These are phyloP conservation scores for Tetranychus truncatus DNA, from an alignment of 2,888 invertebrate species.

Conservation along the genomic window DNA sequence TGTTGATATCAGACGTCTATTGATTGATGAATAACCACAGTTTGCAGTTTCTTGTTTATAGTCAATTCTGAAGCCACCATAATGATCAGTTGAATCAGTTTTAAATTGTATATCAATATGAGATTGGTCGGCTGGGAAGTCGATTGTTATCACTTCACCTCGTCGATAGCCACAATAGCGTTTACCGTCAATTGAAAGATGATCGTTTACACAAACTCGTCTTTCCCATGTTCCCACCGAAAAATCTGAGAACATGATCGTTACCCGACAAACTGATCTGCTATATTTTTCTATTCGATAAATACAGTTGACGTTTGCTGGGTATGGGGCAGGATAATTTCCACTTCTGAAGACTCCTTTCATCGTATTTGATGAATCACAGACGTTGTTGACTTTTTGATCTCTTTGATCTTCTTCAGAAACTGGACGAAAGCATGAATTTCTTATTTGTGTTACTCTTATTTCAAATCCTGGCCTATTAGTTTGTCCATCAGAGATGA, in stretches of 20 bases:
- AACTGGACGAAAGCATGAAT: slow-evolving; percentile 25
- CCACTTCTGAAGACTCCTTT: slow-evolving; percentile 22
- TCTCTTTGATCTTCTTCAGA: slow-evolving; percentile 11
- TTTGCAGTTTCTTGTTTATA: slow-evolving; percentile 22
- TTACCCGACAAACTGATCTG: not conserved
- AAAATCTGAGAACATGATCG: slow-evolving; percentile 24
- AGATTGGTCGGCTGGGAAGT: slow-evolving; percentile 22
- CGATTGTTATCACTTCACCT: slow-evolving; percentile 21
- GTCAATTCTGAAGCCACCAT: slow-evolving; percentile 24
- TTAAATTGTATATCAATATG: slow-evolving; percentile 23
- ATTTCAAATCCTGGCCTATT: slow-evolving; percentile 27
- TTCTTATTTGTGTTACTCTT: slow-evolving; percentile 25
- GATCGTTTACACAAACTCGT: slow-evolving; percentile 25
- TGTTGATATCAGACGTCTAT: not conserved
- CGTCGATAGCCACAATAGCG: slow-evolving; percentile 20
- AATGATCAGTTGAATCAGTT: slow-evolving; percentile 24
- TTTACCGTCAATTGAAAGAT: slow-evolving; percentile 25
- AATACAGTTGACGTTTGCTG: slow-evolving; percentile 26
- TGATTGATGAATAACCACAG: not conserved
- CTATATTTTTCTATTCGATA: slow-evolving; percentile 16
- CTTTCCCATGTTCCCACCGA: slow-evolving; percentile 24
- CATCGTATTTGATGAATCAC: slow-evolving; percentile 20
- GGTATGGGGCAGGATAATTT: slow-evolving; percentile 26
- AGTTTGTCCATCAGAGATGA: slow-evolving; percentile 26
- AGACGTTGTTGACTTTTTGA: slow-evolving; percentile 14